Evolutionary conservation across 2,888 invertebrate genomes (phyloP).

Genomic region (Seira ritae): DNA sequence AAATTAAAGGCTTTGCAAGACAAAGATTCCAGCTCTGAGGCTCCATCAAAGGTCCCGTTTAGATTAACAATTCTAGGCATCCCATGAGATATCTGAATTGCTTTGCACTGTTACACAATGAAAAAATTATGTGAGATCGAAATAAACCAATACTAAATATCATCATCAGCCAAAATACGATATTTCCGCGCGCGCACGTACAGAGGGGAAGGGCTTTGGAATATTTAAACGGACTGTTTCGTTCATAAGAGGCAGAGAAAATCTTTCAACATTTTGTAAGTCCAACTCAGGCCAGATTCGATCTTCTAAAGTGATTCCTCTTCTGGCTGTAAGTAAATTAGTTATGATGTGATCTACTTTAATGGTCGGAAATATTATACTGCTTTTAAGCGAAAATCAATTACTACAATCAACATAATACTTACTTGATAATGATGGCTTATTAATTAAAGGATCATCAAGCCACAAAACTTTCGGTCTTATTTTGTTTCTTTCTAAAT

Average conservation of each 20-base stretch:
- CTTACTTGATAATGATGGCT: slow-evolving; percentile 44
- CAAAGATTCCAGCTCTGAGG: slow-evolving; percentile 59
- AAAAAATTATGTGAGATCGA: slow-evolving; percentile 10
- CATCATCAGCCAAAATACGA: too few species aligned
- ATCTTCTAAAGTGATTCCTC: slow-evolving; percentile 44
- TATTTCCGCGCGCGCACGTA: too few species aligned
- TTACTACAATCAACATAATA: background rate
- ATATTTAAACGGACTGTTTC: slow-evolving; percentile 40
- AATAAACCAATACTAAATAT: slow-evolving; percentile 29
- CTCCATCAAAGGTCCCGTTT: slow-evolving; percentile 61
- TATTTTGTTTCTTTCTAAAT: slow-evolving; percentile 49
- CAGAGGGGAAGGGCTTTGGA: slow-evolving; percentile 44
- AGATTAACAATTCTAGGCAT: slow-evolving; percentile 59
- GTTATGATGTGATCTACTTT: too few species aligned
- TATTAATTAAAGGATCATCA: slow-evolving; percentile 68
- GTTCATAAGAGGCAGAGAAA: slow-evolving; percentile 64
- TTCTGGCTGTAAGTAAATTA: slow-evolving; percentile 29
- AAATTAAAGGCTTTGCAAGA: slow-evolving; percentile 67
- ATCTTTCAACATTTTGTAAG: slow-evolving; percentile 40
- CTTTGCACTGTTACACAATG: slow-evolving; percentile 38
- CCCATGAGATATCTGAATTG: slow-evolving; percentile 61
- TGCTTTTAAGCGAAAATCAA: background rate
- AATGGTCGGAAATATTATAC: too few species aligned
- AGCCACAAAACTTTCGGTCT: slow-evolving; percentile 63
- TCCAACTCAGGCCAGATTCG: slow-evolving; percentile 59